Percentiles rank a stretch among this genome's conserved stretches.
phyloP scores from a whole-genome alignment of 1,140 invertebrate genomes.

The Cephus cinctus region DNA sequence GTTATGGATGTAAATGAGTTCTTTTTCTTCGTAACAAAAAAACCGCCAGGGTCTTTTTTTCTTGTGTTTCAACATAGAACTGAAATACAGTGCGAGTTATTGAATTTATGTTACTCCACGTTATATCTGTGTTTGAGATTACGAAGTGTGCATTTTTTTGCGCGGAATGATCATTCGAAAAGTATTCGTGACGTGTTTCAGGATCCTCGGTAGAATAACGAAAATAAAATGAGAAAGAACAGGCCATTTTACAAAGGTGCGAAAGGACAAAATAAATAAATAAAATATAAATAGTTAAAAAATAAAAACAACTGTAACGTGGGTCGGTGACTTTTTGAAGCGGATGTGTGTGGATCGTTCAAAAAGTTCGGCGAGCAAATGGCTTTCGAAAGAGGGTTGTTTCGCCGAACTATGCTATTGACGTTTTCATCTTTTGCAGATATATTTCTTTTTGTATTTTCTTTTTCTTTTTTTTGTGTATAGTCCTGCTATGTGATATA shows the following conservation, averaged over 20 bases:
- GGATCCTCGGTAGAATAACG: constrained; percentile 28
- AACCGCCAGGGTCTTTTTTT: no score
- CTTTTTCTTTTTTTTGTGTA: constrained; percentile 15
- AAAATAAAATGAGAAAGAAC: constrained; percentile 45
- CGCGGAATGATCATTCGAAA: not conserved
- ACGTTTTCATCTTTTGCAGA: constrained; percentile 7
- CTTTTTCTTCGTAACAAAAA: no score
- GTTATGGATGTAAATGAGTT: no score
- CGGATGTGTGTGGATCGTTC: constrained; percentile 17
- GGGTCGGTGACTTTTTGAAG: constrained; percentile 28
- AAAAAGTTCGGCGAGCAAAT: constrained; percentile 25
- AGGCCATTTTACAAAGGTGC: constrained; percentile 39
- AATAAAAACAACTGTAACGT: constrained; percentile 22
- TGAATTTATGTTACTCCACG: no score
- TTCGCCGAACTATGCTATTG: constrained; percentile 4
- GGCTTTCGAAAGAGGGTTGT: constrained; percentile 28
- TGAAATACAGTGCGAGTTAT: no score
- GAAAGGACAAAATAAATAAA: not conserved
- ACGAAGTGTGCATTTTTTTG: not conserved
- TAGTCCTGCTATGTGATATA: not conserved
- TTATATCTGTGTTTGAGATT: not conserved
- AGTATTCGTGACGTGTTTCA: no score
- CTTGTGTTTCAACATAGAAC: no score
- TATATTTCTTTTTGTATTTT: constrained; percentile 6
- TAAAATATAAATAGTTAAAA: constrained; percentile 20